Percentiles rank a stretch among this genome's conserved stretches.
Evolutionary conservation across 2,888 invertebrate species (phyloP).

Genomic region (Hyppa rectilinea): DNA sequence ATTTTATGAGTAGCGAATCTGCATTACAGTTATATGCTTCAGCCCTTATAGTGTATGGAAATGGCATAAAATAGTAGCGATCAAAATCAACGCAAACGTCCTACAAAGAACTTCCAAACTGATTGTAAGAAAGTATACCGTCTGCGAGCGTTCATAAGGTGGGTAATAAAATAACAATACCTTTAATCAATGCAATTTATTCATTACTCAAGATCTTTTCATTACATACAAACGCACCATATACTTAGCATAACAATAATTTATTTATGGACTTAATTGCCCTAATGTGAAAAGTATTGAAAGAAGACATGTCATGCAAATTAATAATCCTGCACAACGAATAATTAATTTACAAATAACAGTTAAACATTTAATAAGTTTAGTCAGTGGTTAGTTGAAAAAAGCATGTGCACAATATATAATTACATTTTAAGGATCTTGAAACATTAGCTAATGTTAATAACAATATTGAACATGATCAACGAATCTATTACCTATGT

Average conservation of each 20-base stretch:
- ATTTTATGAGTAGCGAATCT: too few relatives aligned
- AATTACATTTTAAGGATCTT: conserved; percentile 58
- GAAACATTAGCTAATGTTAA: conserved; percentile 51
- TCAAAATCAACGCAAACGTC: too few relatives aligned
- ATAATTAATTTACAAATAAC: conserved; percentile 54
- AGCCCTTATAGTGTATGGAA: too few relatives aligned
- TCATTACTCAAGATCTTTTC: conserved; percentile 85
- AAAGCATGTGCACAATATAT: conserved; percentile 63
- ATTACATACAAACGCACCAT: conserved; percentile 90
- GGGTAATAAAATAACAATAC: conserved; percentile 39
- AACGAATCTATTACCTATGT: conserved; percentile 51
- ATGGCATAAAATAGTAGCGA: too few relatives aligned
- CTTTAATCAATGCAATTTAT: conserved; percentile 86
- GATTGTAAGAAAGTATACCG: too few relatives aligned
- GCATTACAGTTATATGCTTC: too few relatives aligned
- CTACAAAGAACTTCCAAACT: too few relatives aligned
- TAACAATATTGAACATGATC: conserved; percentile 57
- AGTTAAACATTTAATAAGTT: conserved; percentile 49
- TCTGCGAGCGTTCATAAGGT: not conserved
- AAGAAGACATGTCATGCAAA: conserved; percentile 67
- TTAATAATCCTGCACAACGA: conserved; percentile 59
- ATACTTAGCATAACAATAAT: conserved; percentile 88
- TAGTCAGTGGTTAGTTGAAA: conserved; percentile 52
- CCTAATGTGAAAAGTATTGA: conserved; percentile 68
- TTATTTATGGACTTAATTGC: conserved; percentile 72